Percentiles rank a stretch among this genome's conserved stretches.
Evolutionary conservation across 2,888 invertebrate species (phyloP).

Genomic region (Galeruca laticollis): DNA sequence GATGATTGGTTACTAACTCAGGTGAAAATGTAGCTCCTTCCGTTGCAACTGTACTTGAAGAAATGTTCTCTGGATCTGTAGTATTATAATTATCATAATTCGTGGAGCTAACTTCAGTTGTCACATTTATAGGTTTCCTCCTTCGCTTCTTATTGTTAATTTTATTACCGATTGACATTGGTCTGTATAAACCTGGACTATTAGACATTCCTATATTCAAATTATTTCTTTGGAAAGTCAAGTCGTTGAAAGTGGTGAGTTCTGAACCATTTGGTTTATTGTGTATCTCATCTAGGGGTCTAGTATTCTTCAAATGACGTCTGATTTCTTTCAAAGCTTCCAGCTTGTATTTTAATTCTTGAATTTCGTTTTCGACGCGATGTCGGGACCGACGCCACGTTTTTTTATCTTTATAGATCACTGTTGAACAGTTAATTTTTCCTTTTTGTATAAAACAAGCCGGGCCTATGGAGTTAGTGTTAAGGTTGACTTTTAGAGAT

Average conservation of each 20-base stretch:
- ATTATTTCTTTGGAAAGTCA: conserved; percentile 42
- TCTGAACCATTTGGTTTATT: conserved; percentile 47
- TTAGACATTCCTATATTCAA: conserved; percentile 31
- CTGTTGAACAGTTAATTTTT: conserved; percentile 84
- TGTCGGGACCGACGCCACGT: conserved; percentile 88
- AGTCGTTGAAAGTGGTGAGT: conserved; percentile 49
- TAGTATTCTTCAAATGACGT: conserved; percentile 80
- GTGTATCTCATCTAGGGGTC: conserved; percentile 69
- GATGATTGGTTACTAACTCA: conserved; percentile 51
- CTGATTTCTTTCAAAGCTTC: conserved; percentile 90
- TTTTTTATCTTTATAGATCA: conserved; percentile 85
- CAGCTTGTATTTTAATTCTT: conserved; percentile 83
- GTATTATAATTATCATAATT: conserved; percentile 17
- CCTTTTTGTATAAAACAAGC: conserved; percentile 82
- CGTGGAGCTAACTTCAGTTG: conserved; percentile 22
- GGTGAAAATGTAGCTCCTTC: conserved; percentile 48
- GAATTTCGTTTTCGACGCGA: conserved; percentile 89
- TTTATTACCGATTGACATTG: conserved; percentile 35
- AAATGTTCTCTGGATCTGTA: conserved; percentile 17
- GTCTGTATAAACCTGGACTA: conserved; percentile 37
- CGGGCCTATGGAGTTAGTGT: conserved; percentile 65
- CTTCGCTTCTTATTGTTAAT: conserved; percentile 40
- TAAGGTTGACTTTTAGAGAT: conserved; percentile 51
- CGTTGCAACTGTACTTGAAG: conserved; percentile 10
- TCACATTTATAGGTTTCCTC: conserved; percentile 33